Conservation (phyloP, 2,888 invertebrate species). For the Yponomeuta cagnagella region DNA sequence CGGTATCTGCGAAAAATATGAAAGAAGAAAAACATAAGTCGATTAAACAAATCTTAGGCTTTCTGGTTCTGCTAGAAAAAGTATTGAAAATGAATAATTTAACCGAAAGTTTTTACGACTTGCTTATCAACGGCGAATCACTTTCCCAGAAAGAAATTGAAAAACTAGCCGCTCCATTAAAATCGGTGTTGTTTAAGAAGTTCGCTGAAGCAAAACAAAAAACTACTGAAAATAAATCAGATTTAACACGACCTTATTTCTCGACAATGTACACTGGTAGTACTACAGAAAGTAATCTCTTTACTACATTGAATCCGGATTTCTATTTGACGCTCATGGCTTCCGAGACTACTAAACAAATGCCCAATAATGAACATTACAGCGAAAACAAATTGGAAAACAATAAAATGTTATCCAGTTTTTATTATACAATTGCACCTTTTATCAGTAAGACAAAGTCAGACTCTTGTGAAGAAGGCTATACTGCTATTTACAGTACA, state of each 20-base stretch:
- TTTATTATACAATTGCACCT: neutral
- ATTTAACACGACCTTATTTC: no score
- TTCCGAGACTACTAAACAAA: neutral
- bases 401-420: neutral
- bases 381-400: neutral
- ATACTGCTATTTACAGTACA: neutral
- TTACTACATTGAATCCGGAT: neutral
- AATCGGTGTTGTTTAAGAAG: neutral
- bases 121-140: neutral
- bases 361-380: neutral
- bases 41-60: neutral
- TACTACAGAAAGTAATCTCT: neutral
- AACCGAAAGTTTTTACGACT: neutral
- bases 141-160: neutral
- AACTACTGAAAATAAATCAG: no score
- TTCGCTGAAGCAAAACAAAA: no score
- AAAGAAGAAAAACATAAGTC: neutral
- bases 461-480: no score
- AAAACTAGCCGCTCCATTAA: neutral
- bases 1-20: no score
- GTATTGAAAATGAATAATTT: neutral
- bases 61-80: neutral
- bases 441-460: no score
- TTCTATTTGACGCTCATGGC: neutral
- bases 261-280: neutral